Conservation (phyloP, 1,140 invertebrate species). For the Calephelis virginiensis region DNA sequence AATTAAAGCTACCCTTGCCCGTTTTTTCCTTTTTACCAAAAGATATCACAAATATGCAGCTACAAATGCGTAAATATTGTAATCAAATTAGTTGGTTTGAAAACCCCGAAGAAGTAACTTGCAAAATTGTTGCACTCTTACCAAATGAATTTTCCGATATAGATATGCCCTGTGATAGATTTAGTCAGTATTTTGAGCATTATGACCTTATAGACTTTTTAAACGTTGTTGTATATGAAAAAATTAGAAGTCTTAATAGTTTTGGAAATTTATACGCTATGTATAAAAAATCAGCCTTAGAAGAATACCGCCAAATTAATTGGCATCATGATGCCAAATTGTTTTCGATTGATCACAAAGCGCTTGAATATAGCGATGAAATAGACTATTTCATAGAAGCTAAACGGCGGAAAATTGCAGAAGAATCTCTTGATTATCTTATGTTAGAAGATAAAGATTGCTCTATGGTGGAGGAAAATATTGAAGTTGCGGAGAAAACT, state of each 20-base stretch:
- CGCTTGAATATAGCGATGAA: slow-evolving; percentile 54
- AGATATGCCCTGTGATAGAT: slow-evolving; percentile 47
- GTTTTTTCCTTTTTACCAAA: slow-evolving; percentile 41
- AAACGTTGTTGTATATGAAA: slow-evolving; percentile 73
- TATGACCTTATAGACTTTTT: slow-evolving; percentile 66
- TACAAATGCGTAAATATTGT: slow-evolving; percentile 63
- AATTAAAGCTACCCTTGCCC: slow-evolving; percentile 58
- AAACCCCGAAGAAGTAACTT: slow-evolving; percentile 60
- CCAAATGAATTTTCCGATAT: slow-evolving; percentile 53
- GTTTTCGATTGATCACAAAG: slow-evolving; percentile 52
- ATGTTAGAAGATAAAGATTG: slow-evolving; percentile 60
- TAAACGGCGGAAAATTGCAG: slow-evolving; percentile 58
- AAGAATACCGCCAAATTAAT: slow-evolving; percentile 55
- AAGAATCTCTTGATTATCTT: slow-evolving; percentile 49
- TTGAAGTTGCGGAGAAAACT: slow-evolving; percentile 44
- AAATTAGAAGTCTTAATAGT: slow-evolving; percentile 62
- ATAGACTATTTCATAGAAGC: slow-evolving; percentile 59
- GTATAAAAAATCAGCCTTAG: slow-evolving; percentile 58
- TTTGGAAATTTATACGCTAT: slow-evolving; percentile 63
- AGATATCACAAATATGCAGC: slow-evolving; percentile 51
- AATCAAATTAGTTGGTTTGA: slow-evolving; percentile 69
- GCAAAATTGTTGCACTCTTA: slow-evolving; percentile 63
- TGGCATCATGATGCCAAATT: slow-evolving; percentile 63
- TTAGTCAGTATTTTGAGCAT: slow-evolving; percentile 49
- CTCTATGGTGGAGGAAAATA: slow-evolving; percentile 55